Evolutionary conservation across 2,888 invertebrate genomes (phyloP), one percentile per base, ranked within the genome.

Genomic region (Rhagium mordax): DNA sequence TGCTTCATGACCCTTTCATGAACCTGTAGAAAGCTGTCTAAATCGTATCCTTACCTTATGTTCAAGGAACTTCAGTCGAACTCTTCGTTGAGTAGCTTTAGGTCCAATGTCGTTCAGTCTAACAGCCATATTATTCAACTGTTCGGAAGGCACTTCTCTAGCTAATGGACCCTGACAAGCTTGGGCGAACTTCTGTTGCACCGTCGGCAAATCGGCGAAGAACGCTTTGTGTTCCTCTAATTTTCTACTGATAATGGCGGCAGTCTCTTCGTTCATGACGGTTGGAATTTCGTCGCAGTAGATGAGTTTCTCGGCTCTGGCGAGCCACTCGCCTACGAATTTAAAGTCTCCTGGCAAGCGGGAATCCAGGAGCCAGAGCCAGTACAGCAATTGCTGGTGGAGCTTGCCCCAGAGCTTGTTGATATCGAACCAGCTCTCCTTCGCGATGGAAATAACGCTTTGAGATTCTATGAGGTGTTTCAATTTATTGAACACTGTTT

Each of bases 361-460:
- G 3, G 95, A 92, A 87, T 98, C 98, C 79, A 98, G 88, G 64
- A 95, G 90, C 95, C 96, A 95, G 81, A 96, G 91, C 98, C 98
- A 98, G 84, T 93, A 92, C 82, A 93, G 90, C 89, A 96, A 91
- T 88, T 96, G 90, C 81, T 90, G 89, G 84, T 96, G 94, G 66
- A 97, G 90, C 84, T 94, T 93, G 79, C 92, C 91, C 97, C 98
- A 98, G 29, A 95, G 89, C 33, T 90, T 89, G 81, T 94, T 93
- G 15, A 97, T 91, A 81, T 95, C 94, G 69, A 91, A 91, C 97
- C 97, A 98, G n/a, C 95, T 93, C 79, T 95, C 94, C 57, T 92
- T 91, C 5, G 95, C 94, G 75, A 97, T 93, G 80, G 94, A 94
- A 75, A 96, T 92, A 82, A 95, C 90, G 83, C 94, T 94, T 84